Evolutionary conservation across 1,140 invertebrate species (phyloP).

Genomic region (Calosoma granatense): DNA sequence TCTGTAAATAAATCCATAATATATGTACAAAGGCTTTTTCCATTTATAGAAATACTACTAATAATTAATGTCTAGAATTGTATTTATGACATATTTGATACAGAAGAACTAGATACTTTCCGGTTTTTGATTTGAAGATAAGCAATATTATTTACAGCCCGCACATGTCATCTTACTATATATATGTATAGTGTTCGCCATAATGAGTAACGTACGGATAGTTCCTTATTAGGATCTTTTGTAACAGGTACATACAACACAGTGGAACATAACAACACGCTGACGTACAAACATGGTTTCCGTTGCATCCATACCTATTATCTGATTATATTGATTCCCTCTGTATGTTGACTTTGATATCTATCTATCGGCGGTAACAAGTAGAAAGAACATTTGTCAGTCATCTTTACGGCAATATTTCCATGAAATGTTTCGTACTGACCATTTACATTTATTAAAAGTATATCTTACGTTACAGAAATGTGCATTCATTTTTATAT

Average conservation of each 20-base stretch:
- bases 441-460: too few relatives aligned
- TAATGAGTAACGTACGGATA: background rate
- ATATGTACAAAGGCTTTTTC: too few relatives aligned
- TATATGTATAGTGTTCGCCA: background rate
- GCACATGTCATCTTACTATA: background rate
- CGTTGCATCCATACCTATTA: background rate
- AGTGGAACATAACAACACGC: background rate
- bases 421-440: too few relatives aligned
- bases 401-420: too few relatives aligned
- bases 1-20: too few relatives aligned
- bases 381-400: too few relatives aligned
- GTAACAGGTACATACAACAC: background rate
- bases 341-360: too few relatives aligned
- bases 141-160: background rate
- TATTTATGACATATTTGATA: background rate
- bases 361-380: too few relatives aligned
- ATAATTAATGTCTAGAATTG: too few relatives aligned
- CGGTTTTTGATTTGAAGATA: background rate
- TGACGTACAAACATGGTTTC: background rate
- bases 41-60: too few relatives aligned
- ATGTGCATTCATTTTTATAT: too few relatives aligned
- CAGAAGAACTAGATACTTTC: background rate
- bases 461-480: too few relatives aligned
- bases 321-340: background rate
- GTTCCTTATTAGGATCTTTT: background rate